Base-by-base conservation (phyloP, 2,797 vertebrate species). In the Hozukius guyotensis region DNA sequence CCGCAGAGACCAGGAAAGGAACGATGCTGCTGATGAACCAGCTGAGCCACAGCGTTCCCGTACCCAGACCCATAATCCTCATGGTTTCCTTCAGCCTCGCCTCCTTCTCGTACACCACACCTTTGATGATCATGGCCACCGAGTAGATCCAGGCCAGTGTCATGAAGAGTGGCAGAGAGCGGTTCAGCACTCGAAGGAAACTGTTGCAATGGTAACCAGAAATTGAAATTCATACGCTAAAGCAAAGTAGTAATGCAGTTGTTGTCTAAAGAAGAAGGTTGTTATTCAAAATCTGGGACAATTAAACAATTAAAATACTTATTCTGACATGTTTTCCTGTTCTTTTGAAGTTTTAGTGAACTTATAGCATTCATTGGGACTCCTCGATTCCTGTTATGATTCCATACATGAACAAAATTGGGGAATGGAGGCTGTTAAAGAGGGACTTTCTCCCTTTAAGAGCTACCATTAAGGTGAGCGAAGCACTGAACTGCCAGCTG, bases 101-200 rank as follows among this genome's bases (percentile, higher is more conserved):
- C 87, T 99, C 97, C 91, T 99, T 98, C 93, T 98, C 98, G 0
- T 96, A 97, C 70, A 98, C 98, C 81, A 99, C 93, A 0, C 96
- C 96, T 91, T 98, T 99, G 87, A 98, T 96, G 64, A 97, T 97
- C 96, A 98, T 97, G 13, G 98, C 97, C 90, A 99, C 97, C 0
- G 97, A 97, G 90, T 98, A 98, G 93, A 98, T 98, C 97, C 97
- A 99, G 4, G 97, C 96, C 89, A 98, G 93, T 0, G 96, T 98
- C 96, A 99, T 96, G 90, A 99, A 98, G 52, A 99, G 97, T 0
- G 98, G 97, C 84, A 99, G 90, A 0, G 96, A 98, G 70, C 96
- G 96, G 86, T 97, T 97, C 88, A 97, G 91, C 71, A 97, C 96
- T 0, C 97, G 94, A 81, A 99, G 92, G 88, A 99, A 98, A 62